Base-by-base conservation (phyloP, 2,113 vertebrate species). In the Elgaria multicarinata region DNA sequence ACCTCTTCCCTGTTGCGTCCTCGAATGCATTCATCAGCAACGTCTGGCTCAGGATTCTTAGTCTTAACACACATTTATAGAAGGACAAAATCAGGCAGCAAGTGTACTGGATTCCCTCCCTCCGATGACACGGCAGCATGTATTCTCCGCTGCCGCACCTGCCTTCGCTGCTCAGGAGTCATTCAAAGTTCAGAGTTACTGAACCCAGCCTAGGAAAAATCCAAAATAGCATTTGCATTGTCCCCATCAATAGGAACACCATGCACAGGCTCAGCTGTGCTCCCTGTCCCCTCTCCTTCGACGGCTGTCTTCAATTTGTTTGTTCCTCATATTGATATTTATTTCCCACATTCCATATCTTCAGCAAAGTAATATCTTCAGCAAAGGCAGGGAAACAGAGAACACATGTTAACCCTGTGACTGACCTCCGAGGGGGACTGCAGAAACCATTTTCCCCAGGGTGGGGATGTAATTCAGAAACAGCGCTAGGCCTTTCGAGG, bases 361-460 rank as follows among this genome's bases (percentile, higher is more conserved):
- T 93, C 92, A n/a, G n/a, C n/a, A n/a, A 91, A 91, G 94, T 93
- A 93, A 94, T 94, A 91, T 94, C 91, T 44, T 39, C 26, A 93
- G 90, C 92, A 89, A 83, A 90, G 94, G n/a, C 92, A 83, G 91
- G 90, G 93, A 95, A 94, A 95, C 89, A 2, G 86, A 79, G 94
- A 96, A 95, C 94, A 96, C 86, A 90, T 95, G 95, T 95, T 96
- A 95, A 89, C 90, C 93, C 93, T 91, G 90, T 84, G 78, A 93
- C 75, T 96, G 95, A 96, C 95, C 95, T 95, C 91, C 92, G 88
- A 94, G 78, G 90, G 88, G 94, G 95, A 87, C 95, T 90, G 90
- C 90, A 93, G 91, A 88, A 95, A 90, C 84, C 86, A 14, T 90
- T 93, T 91, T 92, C 95, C 94, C 93, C 67, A 86, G 92, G 95